Base-by-base conservation (phyloP, 2,888 invertebrate genomes). In the Lacanobia wlatinum region DNA sequence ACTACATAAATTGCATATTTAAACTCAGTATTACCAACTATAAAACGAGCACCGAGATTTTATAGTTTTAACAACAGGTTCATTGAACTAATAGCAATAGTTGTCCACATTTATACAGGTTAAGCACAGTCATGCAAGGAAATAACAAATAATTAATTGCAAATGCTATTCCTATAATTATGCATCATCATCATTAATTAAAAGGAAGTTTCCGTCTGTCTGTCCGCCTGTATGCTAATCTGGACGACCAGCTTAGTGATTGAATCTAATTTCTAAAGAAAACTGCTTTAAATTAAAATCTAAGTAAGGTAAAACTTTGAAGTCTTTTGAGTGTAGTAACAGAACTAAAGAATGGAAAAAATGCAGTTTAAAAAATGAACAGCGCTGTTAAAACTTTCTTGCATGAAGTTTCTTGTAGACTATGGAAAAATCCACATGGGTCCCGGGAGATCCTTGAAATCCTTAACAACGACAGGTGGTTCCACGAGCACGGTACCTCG, bases 11-110 rank as follows among this genome's bases (percentile, higher is more conserved):
- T 68, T 63, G 76, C 60, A 64, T 23, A 61, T 65, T 71, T 78
- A 58, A 69, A 73, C 63, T 79, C 50, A 62, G 16, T 60, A 56
- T 59, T 53, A 74, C 16, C n/a, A 28, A 64, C 55, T 60, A 60
- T 34, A 55, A 38, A 72, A 68, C 34, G 55, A 64, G 38, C 34
- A 40, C 56, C 16, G 40, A 72, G 75, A 70, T 84, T 81, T 75
- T 81, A 84, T 83, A 70, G 65, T 81, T 77, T 81, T 70, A 28
- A 73, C 65, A 71, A 63, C 58, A 61, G 64, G 70, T 69, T 76
- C 79, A 69, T 40, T 70, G 80, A 60, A 68, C 66, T 63, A 46
- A 62, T 50, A 53, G 62, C 52, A 60, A 55, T 64, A 55, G 64
- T 67, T 65, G 58, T 61, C 67, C 18, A 53, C 69, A 56, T 71